Conservation (phyloP, 1,140 invertebrate species). For the Penaeus japonicus region DNA sequence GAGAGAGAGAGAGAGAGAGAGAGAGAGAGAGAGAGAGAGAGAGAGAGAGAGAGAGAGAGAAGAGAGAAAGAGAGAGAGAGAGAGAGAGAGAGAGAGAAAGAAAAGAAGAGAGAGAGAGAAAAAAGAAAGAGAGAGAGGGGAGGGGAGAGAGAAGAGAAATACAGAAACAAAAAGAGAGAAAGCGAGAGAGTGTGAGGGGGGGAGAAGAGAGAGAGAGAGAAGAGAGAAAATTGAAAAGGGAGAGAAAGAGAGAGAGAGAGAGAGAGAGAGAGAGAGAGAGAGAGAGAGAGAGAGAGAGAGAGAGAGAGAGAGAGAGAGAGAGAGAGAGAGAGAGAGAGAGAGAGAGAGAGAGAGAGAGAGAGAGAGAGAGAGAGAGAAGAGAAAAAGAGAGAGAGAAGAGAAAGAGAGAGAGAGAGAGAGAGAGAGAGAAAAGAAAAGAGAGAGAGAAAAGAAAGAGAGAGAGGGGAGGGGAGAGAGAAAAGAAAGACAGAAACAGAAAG, state of each 20-base stretch:
- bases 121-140: not conserved
- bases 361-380: too few species aligned
- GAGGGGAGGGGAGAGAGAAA: too few species aligned
- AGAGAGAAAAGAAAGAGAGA: too few species aligned
- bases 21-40: too few species aligned
- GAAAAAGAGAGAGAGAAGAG: too few species aligned
- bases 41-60: not conserved
- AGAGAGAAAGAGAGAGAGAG: not conserved
- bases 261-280: constrained; percentile 26
- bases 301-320: constrained; percentile 17
- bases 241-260: not conserved
- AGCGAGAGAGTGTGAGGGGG: not conserved
- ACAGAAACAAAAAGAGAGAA: not conserved
- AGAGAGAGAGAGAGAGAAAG: not conserved
- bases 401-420: too few species aligned
- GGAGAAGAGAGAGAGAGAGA: not conserved
- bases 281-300: constrained; percentile 10
- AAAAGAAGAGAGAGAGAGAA: not conserved
- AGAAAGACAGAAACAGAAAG: not conserved
- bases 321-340: constrained; percentile 28
- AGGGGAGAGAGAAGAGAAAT: not conserved
- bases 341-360: too few species aligned
- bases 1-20: too few species aligned
- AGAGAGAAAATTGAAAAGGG: not conserved
- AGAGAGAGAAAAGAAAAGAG: too few species aligned